Conservation (phyloP, 2,888 invertebrate genomes). For the Drosophila lacicola region DNA sequence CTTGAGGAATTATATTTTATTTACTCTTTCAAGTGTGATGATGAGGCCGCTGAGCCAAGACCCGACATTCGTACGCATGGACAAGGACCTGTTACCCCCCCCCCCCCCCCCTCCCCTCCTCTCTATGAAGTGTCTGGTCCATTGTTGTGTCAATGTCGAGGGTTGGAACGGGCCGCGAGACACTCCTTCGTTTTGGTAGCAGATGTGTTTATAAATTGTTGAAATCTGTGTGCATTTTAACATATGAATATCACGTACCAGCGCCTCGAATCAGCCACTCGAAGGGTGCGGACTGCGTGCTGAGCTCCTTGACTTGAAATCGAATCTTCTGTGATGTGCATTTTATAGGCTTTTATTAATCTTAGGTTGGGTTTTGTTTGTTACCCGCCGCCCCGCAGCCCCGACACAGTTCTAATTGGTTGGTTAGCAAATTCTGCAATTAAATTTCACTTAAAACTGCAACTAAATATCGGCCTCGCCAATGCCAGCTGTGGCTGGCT, state of each 20-base stretch:
- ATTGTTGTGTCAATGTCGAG: conserved; percentile 49
- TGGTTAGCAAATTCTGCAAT: conserved; percentile 67
- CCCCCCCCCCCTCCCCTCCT: conserved; percentile 1
- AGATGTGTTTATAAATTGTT: conserved; percentile 78
- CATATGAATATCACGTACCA: conserved; percentile 71
- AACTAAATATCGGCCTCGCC: conserved; percentile 45
- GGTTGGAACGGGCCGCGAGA: conserved; percentile 62
- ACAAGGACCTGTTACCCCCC: conserved; percentile 46
- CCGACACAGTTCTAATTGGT: conserved; percentile 52
- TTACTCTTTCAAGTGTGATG: conserved; percentile 81
- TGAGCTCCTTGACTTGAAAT: conserved; percentile 6
- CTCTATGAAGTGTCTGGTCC: conserved; percentile 51
- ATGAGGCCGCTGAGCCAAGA: conserved; percentile 69
- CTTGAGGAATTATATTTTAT: conserved; percentile 81
- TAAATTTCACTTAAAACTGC: conserved; percentile 78
- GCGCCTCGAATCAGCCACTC: background rate
- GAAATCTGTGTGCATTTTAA: conserved; percentile 78
- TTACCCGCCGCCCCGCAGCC: no score
- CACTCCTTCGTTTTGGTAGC: conserved; percentile 75
- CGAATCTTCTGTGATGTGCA: conserved; percentile 38
- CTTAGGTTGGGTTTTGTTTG: conserved; percentile 25
- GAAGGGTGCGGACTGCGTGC: no score
- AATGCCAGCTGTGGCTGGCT: background rate
- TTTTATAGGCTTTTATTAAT: conserved; percentile 23
- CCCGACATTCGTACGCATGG: conserved; percentile 33